Base-by-base conservation (phyloP, 2,888 invertebrate genomes). In the Clusia tigrina region DNA sequence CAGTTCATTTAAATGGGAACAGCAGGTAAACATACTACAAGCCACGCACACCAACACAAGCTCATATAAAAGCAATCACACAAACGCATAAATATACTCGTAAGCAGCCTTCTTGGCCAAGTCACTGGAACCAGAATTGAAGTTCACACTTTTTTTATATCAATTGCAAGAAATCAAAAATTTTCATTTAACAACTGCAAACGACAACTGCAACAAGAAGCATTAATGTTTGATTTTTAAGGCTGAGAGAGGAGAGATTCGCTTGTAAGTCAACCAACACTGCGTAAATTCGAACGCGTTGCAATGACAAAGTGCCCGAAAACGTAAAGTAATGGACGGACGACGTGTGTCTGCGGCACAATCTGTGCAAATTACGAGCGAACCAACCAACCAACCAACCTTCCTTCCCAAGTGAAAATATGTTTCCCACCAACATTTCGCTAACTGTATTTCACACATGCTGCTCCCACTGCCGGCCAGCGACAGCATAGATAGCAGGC, bases 1-100 rank as follows among this genome's bases (percentile, higher is more conserved):
- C 77, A 77, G 70, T 74, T 73, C 65, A 71, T 73, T 77, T 71
- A 70, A 74, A 74, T 75, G 68, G 58, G 57, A 48, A 59, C 68
- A 58, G 59, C 18, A 51, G 48, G 55, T 59, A 59, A 48, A 26
- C n/a, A n/a, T n/a, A n/a, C n/a, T 48, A 60, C 51, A 63, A 18
- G 51, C 48, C 10, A 38, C 18, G 15, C 20, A 15, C 56, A 56
- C n/a, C n/a, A n/a, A n/a, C n/a, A n/a, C n/a, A n/a, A n/a, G n/a
- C n/a, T n/a, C n/a, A n/a, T n/a, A n/a, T n/a, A n/a, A n/a, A n/a
- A n/a, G n/a, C n/a, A n/a, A n/a, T n/a, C n/a, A n/a, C n/a, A n/a
- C n/a, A n/a, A n/a, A n/a, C n/a, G n/a, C n/a, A n/a, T n/a, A n/a
- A n/a, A n/a, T n/a, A 6, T 24, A 23, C 6, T 15, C 5, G 17